Evolutionary conservation across 1,140 invertebrate species (phyloP), one percentile per base, ranked within the genome.

Genomic region (Drosophila parabipectinata): DNA sequence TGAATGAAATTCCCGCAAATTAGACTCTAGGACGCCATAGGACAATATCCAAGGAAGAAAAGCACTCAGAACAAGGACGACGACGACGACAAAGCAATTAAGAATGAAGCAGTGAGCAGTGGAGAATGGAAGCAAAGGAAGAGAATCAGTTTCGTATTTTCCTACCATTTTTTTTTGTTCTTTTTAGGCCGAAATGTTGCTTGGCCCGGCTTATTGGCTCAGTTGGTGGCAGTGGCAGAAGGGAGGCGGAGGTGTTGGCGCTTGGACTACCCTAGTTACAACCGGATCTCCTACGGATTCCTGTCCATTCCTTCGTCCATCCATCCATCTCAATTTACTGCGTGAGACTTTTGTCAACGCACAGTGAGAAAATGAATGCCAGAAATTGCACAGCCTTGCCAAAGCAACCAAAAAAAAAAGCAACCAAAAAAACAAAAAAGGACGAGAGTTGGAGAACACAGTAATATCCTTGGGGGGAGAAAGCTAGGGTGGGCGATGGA

Each of bases 311-410:
- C 51, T 48, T 47, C 44, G 18, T 47, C 44, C 66, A 69, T 68
- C 73, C 72, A 76, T 69, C 73, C 72, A 76, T 76, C 73, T 76
- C 72, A 76, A 76, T 76, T 76, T 76, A 76, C 61, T 76, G 73
- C 72, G 72, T 68, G 72, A 75, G 56, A 75, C 73, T 76, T 75
- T 75, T 75, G 72, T 75, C 73, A 68, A 76, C 72, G 73, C 72
- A 62, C 73, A 64, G 59, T 59, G 59, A 68, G 72, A 76, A 76
- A 76, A 76, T 76, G 72, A 67, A 75, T 67, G 72, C 62, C 72
- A 55, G 26, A 44, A 59, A 67, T 39, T 37, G 41, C 61, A 55
- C 18, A 47, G 21, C 3, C 39, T 28, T 28, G 26, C n/a, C 21
- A 18, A 28, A 12, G 6, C 26, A 21, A 21, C 21, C 21, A 14